Evolutionary conservation across 2,113 vertebrate species (phyloP).

Genomic region (Pyrgilauda ruficollis): DNA sequence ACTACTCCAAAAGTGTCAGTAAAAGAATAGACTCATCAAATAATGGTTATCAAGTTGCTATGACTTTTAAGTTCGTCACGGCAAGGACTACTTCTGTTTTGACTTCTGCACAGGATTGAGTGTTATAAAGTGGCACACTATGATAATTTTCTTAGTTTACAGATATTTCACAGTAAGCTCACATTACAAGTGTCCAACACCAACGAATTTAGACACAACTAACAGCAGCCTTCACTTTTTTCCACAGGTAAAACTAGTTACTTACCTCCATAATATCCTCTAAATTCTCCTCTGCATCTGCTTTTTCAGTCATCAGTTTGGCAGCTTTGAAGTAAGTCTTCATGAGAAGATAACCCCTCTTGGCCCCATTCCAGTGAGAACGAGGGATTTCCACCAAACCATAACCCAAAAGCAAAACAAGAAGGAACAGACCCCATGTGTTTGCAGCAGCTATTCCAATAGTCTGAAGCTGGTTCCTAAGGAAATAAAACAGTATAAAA

Average conservation of each 20-base stretch:
- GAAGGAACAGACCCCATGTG: slow-evolving; percentile 93
- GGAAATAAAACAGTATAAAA: not conserved
- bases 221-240: not conserved
- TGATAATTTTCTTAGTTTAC: not conserved
- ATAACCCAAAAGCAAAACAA: slow-evolving; percentile 90
- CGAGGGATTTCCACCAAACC: slow-evolving; percentile 93
- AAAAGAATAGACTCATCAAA: not conserved
- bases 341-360: slow-evolving; percentile 81
- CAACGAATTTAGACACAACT: not conserved
- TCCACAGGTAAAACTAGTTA: not conserved
- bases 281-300: slow-evolving; percentile 87
- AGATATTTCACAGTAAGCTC: not conserved
- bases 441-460: slow-evolving; percentile 93
- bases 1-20: not conserved
- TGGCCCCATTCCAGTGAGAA: slow-evolving; percentile 89
- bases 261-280: slow-evolving; percentile 90
- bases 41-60: not conserved
- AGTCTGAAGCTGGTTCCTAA: slow-evolving; percentile 87
- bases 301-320: slow-evolving; percentile 90
- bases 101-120: not conserved
- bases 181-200: not conserved
- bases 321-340: slow-evolving; percentile 92
- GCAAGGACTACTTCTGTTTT: not conserved
- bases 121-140: not conserved
- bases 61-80: not conserved